These are phyloP conservation scores for Diachasmimorpha longicaudata DNA, from an alignment of 1,140 invertebrate genomes.

Conservation along the genomic window DNA sequence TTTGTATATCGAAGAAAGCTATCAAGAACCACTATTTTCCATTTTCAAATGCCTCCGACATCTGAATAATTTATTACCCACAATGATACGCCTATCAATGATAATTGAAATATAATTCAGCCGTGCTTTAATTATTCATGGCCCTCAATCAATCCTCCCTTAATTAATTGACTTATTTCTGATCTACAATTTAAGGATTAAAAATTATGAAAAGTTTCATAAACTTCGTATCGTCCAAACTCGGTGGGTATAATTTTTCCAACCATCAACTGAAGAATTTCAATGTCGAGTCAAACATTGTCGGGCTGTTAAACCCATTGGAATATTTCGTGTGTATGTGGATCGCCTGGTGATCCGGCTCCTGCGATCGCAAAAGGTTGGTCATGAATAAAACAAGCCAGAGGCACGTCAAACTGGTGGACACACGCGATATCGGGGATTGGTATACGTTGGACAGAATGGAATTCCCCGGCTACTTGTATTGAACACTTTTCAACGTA, in stretches of 20 bases:
- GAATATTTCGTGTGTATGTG: background rate
- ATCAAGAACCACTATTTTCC: no score
- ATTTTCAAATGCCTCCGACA: no score
- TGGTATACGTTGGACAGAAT: background rate
- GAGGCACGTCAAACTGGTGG: constrained; percentile 3
- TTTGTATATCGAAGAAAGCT: background rate
- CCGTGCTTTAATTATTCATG: no score
- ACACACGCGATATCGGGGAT: constrained; percentile 10
- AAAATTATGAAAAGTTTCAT: no score
- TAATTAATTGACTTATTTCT: no score
- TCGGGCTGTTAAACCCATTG: background rate
- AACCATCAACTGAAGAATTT: background rate
- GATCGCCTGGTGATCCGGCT: background rate
- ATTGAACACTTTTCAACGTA: constrained; percentile 5
- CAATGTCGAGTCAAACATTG: background rate
- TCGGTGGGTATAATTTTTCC: background rate
- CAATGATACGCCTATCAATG: no score
- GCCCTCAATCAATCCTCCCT: no score
- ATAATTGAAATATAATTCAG: no score
- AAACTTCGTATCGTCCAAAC: background rate
- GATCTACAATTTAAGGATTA: no score
- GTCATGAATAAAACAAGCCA: constrained; percentile 7
- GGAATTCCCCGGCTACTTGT: background rate
- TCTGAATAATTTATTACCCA: no score
- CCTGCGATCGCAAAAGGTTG: background rate